phyloP scores from a whole-genome alignment of 1,140 invertebrate genomes.

The Mamestra configurata region DNA sequence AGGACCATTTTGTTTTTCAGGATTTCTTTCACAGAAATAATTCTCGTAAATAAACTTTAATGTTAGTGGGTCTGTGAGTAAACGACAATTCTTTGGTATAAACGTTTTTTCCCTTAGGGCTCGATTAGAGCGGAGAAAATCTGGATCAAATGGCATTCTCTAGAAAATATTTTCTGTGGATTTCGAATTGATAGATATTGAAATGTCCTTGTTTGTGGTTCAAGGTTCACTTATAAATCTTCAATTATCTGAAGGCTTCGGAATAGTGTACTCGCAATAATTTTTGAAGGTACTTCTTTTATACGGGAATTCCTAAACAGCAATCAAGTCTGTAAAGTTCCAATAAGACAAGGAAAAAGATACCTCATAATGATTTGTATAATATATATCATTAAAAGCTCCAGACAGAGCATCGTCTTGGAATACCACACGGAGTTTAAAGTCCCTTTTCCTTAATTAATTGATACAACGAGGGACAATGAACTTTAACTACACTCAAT shows the following conservation, averaged over 20 bases:
- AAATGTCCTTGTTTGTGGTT: not conserved
- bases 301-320: too few species aligned
- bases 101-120: not conserved
- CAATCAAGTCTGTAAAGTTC: not conserved
- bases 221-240: not conserved
- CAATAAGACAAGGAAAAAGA: not conserved
- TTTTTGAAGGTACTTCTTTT: not conserved
- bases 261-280: not conserved
- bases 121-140: not conserved
- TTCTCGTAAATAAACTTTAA: not conserved
- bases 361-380: not conserved
- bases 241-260: not conserved
- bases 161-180: not conserved
- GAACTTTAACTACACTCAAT: constrained; percentile 11
- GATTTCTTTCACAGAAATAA: not conserved
- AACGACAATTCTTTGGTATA: not conserved
- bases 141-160: not conserved
- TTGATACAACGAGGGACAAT: constrained; percentile 33
- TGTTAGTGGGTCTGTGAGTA: not conserved
- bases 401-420: constrained; percentile 1
- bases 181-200: not conserved
- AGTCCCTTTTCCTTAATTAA: constrained; percentile 23
- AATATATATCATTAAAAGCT: constrained; percentile 3
- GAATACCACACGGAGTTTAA: constrained; percentile 10
- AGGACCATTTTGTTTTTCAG: not conserved